Percentiles rank a stretch among this genome's conserved stretches.
Conservation (phyloP, 2,797 vertebrate species). For the Tangara arthus region DNA sequence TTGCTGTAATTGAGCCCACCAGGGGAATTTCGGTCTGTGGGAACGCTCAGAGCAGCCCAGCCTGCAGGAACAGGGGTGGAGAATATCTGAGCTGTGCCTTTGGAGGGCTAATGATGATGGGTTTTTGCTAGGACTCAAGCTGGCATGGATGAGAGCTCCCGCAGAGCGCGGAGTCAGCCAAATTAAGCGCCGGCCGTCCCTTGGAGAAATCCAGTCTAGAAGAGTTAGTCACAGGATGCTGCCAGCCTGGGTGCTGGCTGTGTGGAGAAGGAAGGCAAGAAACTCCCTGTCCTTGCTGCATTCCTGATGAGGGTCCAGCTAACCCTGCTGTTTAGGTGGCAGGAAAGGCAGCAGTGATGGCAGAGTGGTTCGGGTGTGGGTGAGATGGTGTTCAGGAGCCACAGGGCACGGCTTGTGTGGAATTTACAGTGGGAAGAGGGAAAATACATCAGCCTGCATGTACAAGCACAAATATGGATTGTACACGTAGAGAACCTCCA, state of each 20-base stretch:
- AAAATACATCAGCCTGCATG: not conserved
- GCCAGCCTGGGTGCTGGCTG: constrained; percentile 22
- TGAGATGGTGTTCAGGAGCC: not conserved
- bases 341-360: accelerated
- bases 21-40: constrained; percentile 28
- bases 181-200: constrained; percentile 29
- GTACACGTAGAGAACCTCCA: not conserved
- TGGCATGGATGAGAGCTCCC: constrained; percentile 56
- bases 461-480: not conserved
- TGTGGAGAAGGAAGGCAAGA: not conserved
- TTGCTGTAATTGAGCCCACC: constrained; percentile 45
- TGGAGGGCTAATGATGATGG: constrained; percentile 57
- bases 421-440: not conserved
- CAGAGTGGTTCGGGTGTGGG: not conserved
- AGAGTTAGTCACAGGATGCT: constrained; percentile 52
- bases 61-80: constrained; percentile 24
- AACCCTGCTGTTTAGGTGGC: not conserved
- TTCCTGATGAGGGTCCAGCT: not conserved
- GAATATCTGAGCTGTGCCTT: constrained; percentile 21
- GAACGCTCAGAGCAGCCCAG: not conserved
- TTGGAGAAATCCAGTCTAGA: constrained; percentile 55
- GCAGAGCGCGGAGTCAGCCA: constrained; percentile 40
- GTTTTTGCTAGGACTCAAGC: constrained; percentile 46
- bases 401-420: not conserved
- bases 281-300: not conserved